phyloP scores from a whole-genome alignment of 2,113 vertebrate species.

The Aythya baeri region DNA sequence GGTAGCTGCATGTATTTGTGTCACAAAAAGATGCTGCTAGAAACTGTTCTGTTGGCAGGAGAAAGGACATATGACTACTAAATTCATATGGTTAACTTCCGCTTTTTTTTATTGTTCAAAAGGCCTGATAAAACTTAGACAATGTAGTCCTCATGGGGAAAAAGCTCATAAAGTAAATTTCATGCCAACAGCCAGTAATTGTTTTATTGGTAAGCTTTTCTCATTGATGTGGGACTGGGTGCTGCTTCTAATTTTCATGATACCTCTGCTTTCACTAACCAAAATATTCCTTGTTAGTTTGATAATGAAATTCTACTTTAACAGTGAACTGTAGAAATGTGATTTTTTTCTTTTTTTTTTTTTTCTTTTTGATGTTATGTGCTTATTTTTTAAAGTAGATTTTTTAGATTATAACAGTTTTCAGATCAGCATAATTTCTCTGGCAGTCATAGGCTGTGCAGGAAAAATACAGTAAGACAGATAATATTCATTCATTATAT shows the following conservation, averaged over 20 bases:
- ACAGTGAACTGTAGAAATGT: not conserved
- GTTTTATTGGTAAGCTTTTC: not conserved
- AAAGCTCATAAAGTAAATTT: not conserved
- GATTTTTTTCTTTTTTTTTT: not conserved
- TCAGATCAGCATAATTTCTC: not conserved
- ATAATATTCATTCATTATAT: not conserved
- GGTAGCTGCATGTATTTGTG: not conserved
- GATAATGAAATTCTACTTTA: not conserved
- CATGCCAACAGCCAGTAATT: not conserved
- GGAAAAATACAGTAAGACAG: not conserved
- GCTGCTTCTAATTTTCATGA: not conserved
- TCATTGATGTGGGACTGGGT: not conserved
- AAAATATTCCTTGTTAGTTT: not conserved
- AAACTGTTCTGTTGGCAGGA: not conserved
- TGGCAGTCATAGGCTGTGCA: not conserved
- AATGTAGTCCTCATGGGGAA: not conserved
- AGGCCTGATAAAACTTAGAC: accelerated
- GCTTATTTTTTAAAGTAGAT: not conserved
- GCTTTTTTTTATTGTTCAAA: not conserved
- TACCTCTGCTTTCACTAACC: not conserved
- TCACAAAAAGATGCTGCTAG: not conserved
- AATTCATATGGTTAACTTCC: not conserved
- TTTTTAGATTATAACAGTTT: not conserved
- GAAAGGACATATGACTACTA: not conserved
- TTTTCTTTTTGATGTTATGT: not conserved